phyloP scores from a whole-genome alignment of 2,888 invertebrate genomes.

The Eucera pruinosa region DNA sequence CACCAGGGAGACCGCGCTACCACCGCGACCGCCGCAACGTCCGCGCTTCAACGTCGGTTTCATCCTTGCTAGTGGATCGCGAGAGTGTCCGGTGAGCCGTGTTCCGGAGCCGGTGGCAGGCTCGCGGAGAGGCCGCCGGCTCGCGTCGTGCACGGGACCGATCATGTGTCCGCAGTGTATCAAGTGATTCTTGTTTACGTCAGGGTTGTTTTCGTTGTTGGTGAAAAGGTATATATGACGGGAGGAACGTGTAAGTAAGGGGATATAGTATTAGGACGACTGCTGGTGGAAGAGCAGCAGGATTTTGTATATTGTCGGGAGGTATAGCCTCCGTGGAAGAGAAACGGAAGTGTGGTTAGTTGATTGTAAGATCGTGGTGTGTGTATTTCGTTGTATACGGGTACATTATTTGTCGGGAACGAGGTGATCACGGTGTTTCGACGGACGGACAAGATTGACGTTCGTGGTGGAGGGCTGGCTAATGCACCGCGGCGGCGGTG shows the following conservation, averaged over 20 bases:
- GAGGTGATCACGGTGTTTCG: conserved; percentile 42
- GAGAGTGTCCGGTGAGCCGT: conserved; percentile 56
- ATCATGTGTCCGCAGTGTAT: conserved; percentile 50
- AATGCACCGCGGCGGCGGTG: conserved; percentile 88
- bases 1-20: conserved; percentile 29
- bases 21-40: conserved; percentile 8
- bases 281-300: too few relatives aligned
- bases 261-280: not conserved
- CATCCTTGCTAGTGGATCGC: conserved; percentile 21
- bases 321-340: too few relatives aligned
- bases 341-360: not conserved
- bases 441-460: conserved; percentile 51
- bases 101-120: conserved; percentile 60
- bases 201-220: not conserved
- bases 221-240: not conserved
- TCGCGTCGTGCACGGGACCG: conserved; percentile 41
- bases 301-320: not conserved
- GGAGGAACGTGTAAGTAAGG: not conserved
- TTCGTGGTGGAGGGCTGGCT: conserved; percentile 84
- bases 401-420: not conserved
- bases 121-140: conserved; percentile 57
- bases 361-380: not conserved
- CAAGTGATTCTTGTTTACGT: conserved; percentile 31
- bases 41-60: conserved; percentile 12
- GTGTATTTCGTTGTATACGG: not conserved